A percentile compares a stretch with the other conserved stretches of the same genome.
phyloP scores from a whole-genome alignment of 2,113 vertebrate species.

The Pseudopodoces humilis region DNA sequence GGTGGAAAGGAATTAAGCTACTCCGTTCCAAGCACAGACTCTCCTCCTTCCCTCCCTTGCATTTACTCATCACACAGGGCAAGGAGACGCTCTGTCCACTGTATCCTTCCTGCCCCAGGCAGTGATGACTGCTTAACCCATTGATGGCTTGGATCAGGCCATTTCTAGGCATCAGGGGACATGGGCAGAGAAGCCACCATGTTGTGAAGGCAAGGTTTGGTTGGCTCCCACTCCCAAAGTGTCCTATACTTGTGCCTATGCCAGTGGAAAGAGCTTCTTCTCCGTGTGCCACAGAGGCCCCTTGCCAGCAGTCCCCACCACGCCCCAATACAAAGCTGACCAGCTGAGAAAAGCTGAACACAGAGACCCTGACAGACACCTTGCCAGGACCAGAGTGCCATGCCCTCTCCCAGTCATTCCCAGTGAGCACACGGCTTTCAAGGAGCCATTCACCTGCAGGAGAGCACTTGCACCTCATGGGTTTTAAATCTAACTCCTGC shows the following conservation, averaged over 20 bases:
- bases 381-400: neutral
- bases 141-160: neutral
- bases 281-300: neutral
- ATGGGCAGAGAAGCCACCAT: neutral
- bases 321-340: neutral
- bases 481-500: neutral
- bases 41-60: neutral
- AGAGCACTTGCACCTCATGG: fast-evolving
- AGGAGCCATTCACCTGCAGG: neutral
- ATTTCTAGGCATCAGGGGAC: neutral
- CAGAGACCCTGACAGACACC: neutral
- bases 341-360: neutral
- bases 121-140: neutral
- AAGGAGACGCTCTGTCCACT: neutral
- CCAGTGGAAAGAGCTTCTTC: neutral
- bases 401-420: neutral
- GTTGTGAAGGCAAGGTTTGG: neutral
- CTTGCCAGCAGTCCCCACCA: neutral
- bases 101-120: neutral
- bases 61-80: neutral
- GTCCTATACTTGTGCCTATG: neutral
- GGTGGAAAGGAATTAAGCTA: neutral
- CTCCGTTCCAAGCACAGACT: neutral
- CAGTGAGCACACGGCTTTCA: neutral
- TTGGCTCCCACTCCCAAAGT: neutral